phyloP scores from a whole-genome alignment of 1,140 invertebrate species.

The Papilio xuthus region DNA sequence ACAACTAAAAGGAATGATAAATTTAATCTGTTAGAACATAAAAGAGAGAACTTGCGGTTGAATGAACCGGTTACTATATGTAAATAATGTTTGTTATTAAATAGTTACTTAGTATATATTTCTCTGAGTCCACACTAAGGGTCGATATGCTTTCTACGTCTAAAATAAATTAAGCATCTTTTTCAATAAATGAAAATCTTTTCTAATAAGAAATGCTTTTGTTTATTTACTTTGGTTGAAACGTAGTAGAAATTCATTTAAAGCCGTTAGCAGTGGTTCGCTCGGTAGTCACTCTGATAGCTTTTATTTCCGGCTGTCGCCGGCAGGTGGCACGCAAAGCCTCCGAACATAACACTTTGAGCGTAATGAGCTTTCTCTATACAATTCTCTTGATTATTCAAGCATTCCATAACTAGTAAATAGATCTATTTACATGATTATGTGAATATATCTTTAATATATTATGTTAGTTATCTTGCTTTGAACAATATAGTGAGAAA shows the following conservation, averaged over 20 bases:
- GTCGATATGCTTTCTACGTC: too few species aligned
- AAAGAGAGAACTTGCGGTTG: background rate
- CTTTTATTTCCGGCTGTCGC: constrained; percentile 29
- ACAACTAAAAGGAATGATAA: background rate
- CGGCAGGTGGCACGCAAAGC: constrained; percentile 7
- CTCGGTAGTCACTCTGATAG: constrained; percentile 13
- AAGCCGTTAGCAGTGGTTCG: background rate
- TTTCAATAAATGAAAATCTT: background rate
- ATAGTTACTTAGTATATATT: too few species aligned
- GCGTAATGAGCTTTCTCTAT: constrained; percentile 10
- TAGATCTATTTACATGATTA: background rate
- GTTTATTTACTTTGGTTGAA: background rate
- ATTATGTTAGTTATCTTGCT: too few species aligned
- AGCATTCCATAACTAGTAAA: background rate
- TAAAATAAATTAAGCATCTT: background rate
- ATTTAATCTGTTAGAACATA: background rate
- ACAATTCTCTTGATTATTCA: constrained; percentile 13
- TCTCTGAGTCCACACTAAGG: too few species aligned
- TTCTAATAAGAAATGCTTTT: background rate
- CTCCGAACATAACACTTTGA: constrained; percentile 10
- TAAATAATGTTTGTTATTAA: too few species aligned
- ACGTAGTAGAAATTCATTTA: constrained; percentile 10
- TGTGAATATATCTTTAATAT: background rate
- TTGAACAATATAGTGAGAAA: too few species aligned
- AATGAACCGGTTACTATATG: background rate